Conservation (phyloP, 2,888 invertebrate species). For the Cheilosia vernalis region DNA sequence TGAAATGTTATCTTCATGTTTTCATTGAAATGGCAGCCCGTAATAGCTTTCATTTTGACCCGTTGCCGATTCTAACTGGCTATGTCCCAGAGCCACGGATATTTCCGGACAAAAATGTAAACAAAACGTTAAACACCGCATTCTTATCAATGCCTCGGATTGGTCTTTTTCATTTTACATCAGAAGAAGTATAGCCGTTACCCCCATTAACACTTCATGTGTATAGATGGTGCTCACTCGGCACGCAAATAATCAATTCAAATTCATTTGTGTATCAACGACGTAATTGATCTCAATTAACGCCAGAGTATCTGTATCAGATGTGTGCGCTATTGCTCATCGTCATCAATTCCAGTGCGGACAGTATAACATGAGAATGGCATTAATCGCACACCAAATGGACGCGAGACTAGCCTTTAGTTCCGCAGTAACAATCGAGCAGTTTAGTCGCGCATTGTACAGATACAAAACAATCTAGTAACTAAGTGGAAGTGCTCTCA, state of each 20-base stretch:
- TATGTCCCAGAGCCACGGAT: constrained; percentile 22
- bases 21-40: constrained; percentile 46
- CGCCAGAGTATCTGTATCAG: constrained; percentile 17
- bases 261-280: constrained; percentile 70
- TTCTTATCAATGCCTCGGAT: constrained; percentile 14
- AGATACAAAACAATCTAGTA: constrained; percentile 50
- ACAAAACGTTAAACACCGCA: constrained; percentile 23
- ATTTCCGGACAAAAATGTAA: constrained; percentile 32
- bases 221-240: constrained; percentile 7
- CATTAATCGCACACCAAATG: constrained; percentile 57
- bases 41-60: constrained; percentile 35
- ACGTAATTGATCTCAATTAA: constrained; percentile 75
- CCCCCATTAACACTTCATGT: constrained; percentile 7
- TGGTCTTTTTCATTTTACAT: neutral
- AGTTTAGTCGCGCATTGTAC: constrained; percentile 49
- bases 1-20: constrained; percentile 45
- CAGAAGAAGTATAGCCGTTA: neutral
- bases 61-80: neutral
- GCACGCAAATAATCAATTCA: constrained; percentile 69
- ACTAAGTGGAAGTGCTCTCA: constrained; percentile 60
- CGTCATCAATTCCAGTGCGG: constrained; percentile 70
- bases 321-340: constrained; percentile 12
- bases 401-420: constrained; percentile 54
- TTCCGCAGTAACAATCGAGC: constrained; percentile 72
- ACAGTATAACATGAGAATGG: constrained; percentile 13